Percentiles rank a stretch among this genome's conserved stretches.
phyloP scores from a whole-genome alignment of 2,113 vertebrate genomes.

The Trochalopteron elliotii region DNA sequence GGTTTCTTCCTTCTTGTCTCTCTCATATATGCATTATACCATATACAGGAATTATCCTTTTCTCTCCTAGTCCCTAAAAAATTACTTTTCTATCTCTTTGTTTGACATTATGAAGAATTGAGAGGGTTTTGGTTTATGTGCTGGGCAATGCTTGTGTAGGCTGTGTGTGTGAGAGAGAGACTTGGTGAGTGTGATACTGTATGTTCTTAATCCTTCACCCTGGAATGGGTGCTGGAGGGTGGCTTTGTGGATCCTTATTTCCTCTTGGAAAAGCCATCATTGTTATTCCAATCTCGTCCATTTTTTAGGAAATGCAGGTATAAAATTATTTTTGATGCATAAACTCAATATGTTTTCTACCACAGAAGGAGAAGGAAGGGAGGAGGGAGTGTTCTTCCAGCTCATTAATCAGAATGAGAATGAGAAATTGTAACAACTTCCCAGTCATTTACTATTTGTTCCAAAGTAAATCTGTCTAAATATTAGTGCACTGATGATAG shows the following conservation, averaged over 20 bases:
- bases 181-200: background rate
- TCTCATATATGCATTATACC: background rate
- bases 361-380: constrained; percentile 4
- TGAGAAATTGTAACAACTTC: constrained; percentile 70
- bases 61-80: background rate
- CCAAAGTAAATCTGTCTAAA: constrained; percentile 74
- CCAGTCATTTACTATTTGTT: constrained; percentile 47
- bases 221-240: constrained; percentile 14
- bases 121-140: background rate
- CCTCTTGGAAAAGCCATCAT: constrained; percentile 44
- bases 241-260: constrained; percentile 8
- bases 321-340: constrained; percentile 69
- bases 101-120: background rate
- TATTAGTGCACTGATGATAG: constrained; percentile 49
- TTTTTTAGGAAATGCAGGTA: constrained; percentile 62
- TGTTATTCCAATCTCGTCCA: constrained; percentile 30
- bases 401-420: constrained; percentile 73
- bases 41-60: background rate
- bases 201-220: background rate
- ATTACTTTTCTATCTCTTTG: background rate
- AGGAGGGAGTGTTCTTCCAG: constrained; percentile 26
- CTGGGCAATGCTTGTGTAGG: background rate
- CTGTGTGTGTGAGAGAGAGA: background rate
- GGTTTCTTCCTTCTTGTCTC: background rate
- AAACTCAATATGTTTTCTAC: constrained; percentile 70